Conservation (phyloP, 2,113 vertebrate genomes). For the Merops nubicus region DNA sequence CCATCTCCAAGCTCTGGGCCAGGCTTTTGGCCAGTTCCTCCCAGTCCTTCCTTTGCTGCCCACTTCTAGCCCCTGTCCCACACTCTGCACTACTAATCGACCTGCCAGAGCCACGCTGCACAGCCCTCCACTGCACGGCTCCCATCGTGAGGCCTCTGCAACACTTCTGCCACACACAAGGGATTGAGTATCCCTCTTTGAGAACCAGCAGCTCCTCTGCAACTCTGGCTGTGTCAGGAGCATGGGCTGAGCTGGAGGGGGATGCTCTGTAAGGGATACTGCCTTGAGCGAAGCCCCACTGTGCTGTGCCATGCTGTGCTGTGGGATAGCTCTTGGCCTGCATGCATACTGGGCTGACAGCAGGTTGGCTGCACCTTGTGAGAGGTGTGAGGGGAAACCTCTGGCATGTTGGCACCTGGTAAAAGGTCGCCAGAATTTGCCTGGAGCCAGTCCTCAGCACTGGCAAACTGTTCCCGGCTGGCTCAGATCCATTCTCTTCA, state of each 20-base stretch:
- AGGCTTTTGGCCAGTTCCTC: not conserved
- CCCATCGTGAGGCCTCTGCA: not conserved
- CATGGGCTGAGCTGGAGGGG: not conserved
- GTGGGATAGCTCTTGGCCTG: not conserved
- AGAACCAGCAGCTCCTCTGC: not conserved
- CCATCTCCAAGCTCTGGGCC: not conserved
- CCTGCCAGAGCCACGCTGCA: not conserved
- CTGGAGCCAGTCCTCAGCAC: not conserved
- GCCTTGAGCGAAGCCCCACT: not conserved
- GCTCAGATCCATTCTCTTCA: not conserved
- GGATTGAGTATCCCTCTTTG: not conserved
- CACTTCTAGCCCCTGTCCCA: not conserved
- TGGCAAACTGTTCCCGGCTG: conserved; percentile 26
- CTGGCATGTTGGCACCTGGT: not conserved
- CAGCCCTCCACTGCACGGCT: not conserved
- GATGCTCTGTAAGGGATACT: not conserved
- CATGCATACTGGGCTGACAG: not conserved
- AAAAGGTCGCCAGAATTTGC: conserved; percentile 49
- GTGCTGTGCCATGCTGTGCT: not conserved
- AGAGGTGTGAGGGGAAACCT: conserved; percentile 28
- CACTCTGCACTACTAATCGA: not conserved
- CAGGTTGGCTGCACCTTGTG: not conserved
- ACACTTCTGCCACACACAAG: not conserved
- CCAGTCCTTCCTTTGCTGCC: not conserved
- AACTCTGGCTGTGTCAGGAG: not conserved